Evolutionary conservation across 2,113 vertebrate species (phyloP).

Genomic region (Alectura lathami): DNA sequence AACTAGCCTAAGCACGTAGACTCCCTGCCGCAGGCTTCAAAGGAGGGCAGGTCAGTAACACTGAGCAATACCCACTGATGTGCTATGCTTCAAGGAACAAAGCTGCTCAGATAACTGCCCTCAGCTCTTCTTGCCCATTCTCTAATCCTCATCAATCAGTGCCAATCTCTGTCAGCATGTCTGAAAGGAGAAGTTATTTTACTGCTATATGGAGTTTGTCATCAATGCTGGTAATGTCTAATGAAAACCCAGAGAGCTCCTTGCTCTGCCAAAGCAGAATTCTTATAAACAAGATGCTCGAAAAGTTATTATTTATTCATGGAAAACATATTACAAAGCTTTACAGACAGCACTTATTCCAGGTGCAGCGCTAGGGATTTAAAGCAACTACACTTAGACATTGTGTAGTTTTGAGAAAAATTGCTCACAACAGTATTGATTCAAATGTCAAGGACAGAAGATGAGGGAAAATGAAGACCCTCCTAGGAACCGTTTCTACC

Average conservation of each 20-base stretch:
- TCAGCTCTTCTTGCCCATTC: not conserved
- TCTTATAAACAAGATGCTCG: not conserved
- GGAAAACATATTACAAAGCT: not conserved
- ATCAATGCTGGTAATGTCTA: not conserved
- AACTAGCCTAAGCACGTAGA: not conserved
- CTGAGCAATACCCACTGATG: not conserved
- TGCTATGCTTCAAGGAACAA: not conserved
- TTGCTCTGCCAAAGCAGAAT: not conserved
- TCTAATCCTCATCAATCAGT: not conserved
- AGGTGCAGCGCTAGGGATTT: not conserved
- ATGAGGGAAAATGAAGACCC: not conserved
- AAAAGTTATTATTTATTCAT: not conserved
- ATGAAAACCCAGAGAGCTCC: not conserved
- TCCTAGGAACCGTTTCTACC: not conserved
- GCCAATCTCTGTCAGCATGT: not conserved
- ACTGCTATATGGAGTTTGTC: not conserved
- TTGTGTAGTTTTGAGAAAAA: not conserved
- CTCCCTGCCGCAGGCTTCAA: not conserved
- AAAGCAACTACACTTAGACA: not conserved
- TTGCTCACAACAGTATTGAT: not conserved
- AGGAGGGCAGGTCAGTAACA: not conserved
- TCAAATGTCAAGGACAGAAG: not conserved
- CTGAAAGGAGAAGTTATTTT: conserved; percentile 4
- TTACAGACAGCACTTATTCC: not conserved
- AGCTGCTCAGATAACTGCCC: conserved; percentile 1